phyloP scores from a whole-genome alignment of 2,797 vertebrate species.

The Argya squamiceps region DNA sequence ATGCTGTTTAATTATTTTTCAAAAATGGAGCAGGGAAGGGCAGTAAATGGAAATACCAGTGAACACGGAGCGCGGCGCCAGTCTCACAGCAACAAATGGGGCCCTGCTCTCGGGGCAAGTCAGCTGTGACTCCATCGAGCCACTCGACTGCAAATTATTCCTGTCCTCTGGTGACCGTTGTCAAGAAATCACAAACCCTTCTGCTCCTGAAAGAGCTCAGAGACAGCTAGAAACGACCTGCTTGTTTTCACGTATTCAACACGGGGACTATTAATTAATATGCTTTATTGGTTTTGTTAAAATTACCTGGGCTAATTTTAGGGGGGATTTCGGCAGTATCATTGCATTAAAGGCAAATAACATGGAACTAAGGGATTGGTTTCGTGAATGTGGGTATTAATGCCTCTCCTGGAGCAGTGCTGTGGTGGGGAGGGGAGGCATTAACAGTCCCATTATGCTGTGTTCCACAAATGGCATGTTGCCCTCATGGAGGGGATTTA shows the following conservation, averaged over 20 bases:
- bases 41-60: not conserved
- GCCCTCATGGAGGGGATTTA: constrained; percentile 14
- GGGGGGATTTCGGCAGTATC: constrained; percentile 7
- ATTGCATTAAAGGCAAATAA: constrained; percentile 40
- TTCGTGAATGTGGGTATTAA: constrained; percentile 32
- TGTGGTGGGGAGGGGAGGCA: not conserved
- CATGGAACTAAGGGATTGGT: constrained; percentile 28
- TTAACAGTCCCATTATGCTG: not conserved
- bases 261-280: constrained; percentile 60
- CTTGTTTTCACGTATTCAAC: constrained; percentile 25
- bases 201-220: not conserved
- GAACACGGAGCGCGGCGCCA: fast-evolving
- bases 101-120: not conserved
- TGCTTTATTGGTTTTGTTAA: constrained; percentile 33
- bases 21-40: not conserved
- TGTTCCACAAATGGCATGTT: constrained; percentile 38
- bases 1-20: not conserved
- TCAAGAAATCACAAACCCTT: not conserved
- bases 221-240: not conserved
- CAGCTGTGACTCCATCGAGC: constrained; percentile 5
- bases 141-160: not conserved
- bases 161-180: not conserved
- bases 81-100: not conserved
- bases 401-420: not conserved
- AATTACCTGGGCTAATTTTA: constrained; percentile 54